phyloP scores from a whole-genome alignment of 2,113 vertebrate genomes.

The Myiagra hebetior region DNA sequence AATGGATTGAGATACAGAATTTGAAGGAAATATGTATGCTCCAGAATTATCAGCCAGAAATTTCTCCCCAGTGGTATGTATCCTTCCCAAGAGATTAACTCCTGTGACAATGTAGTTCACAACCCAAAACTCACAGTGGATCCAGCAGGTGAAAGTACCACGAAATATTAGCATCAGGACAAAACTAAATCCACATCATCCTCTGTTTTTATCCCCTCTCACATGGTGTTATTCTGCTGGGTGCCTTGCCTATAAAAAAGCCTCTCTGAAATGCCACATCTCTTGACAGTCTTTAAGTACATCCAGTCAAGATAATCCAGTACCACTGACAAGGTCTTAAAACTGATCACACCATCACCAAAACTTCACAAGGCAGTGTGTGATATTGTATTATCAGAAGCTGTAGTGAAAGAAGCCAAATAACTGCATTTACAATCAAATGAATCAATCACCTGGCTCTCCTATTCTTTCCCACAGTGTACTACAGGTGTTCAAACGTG shows the following conservation, averaged over 20 bases:
- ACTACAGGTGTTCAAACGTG: background rate
- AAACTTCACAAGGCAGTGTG: background rate
- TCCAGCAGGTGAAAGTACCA: background rate
- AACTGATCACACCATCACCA: background rate
- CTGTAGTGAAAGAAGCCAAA: background rate
- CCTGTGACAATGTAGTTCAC: background rate
- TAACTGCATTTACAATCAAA: background rate
- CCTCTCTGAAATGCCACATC: background rate
- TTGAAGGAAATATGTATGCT: background rate
- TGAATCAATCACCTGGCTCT: background rate
- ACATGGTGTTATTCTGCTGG: background rate
- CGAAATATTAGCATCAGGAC: fast-evolving
- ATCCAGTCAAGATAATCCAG: background rate
- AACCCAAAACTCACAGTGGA: background rate
- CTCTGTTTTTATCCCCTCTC: background rate
- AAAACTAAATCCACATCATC: background rate
- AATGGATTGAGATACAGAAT: background rate
- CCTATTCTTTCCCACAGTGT: background rate
- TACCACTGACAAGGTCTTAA: background rate
- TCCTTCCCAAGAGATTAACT: background rate
- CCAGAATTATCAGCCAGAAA: background rate
- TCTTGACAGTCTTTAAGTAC: background rate
- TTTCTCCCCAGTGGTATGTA: fast-evolving
- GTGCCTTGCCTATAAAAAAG: background rate
- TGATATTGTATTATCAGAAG: background rate